Conservation (phyloP, 2,113 vertebrate species). For the Melanocharis versteri region DNA sequence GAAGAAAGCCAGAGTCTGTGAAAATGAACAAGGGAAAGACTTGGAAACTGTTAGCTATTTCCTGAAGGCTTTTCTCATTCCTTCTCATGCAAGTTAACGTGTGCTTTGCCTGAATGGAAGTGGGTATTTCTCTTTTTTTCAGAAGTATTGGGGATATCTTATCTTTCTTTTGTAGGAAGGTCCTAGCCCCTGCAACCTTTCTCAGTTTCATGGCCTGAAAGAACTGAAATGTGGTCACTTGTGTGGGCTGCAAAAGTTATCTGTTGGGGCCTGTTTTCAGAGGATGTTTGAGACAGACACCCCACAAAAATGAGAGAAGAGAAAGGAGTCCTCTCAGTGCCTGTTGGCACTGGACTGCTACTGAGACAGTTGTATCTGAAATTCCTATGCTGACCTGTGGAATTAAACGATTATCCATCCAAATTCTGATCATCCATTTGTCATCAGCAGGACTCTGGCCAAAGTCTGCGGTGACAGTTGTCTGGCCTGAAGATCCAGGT, state of each 20-base stretch:
- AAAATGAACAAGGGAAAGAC: conserved; percentile 33
- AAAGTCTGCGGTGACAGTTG: not conserved
- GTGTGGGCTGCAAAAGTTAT: not conserved
- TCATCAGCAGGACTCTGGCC: not conserved
- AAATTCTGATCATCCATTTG: not conserved
- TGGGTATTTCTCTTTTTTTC: not conserved
- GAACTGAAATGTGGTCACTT: not conserved
- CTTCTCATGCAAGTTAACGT: not conserved
- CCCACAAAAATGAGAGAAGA: not conserved
- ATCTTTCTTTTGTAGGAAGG: not conserved
- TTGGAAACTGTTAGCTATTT: conserved; percentile 50
- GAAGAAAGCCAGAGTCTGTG: conserved; percentile 32
- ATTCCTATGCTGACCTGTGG: not conserved
- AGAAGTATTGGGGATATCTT: not conserved
- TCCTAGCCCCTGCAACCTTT: not conserved
- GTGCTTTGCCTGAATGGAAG: not conserved
- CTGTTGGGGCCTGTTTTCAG: not conserved
- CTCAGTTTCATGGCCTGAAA: not conserved
- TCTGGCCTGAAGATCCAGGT: not conserved
- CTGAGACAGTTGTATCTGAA: not conserved
- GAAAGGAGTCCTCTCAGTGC: not conserved
- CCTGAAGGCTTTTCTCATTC: conserved; percentile 44
- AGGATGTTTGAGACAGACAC: not conserved
- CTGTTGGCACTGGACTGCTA: not conserved
- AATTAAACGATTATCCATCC: not conserved